These are phyloP conservation scores for Arizona elegans DNA, from an alignment of 2,113 vertebrate species.

Conservation along the genomic window DNA sequence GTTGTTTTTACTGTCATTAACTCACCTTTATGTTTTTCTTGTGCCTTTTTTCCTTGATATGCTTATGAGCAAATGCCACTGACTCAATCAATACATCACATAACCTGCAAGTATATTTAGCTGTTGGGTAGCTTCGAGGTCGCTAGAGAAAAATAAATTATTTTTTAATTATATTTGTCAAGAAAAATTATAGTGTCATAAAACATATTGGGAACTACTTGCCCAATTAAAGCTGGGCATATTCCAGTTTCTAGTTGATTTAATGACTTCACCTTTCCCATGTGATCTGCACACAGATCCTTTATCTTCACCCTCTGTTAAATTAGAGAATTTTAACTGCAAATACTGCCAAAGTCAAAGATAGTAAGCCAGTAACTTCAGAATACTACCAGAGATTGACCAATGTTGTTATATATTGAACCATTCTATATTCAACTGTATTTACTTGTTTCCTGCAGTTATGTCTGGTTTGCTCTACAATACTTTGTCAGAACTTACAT, in stretches of 20 bases:
- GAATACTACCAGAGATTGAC: neutral
- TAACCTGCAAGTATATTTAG: constrained; percentile 80
- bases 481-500: neutral
- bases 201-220: neutral
- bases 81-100: constrained; percentile 86
- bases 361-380: neutral
- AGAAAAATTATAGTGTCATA: neutral
- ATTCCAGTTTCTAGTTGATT: neutral
- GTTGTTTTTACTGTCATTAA: constrained; percentile 6
- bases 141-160: constrained; percentile 68
- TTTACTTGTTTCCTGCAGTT: neutral
- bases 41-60: constrained; percentile 89
- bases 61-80: constrained; percentile 80
- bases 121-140: constrained; percentile 76
- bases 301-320: neutral
- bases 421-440: neutral
- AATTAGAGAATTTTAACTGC: neutral
- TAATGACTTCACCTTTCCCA: neutral
- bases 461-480: neutral
- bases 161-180: neutral
- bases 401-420: neutral
- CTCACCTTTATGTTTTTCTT: constrained; percentile 84
- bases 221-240: neutral
- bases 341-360: neutral
- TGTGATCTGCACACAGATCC: neutral